A percentile compares a stretch with the other conserved stretches of the same genome.
Evolutionary conservation across 2,888 invertebrate genomes (phyloP).

Genomic region (Ellobium chinense): DNA sequence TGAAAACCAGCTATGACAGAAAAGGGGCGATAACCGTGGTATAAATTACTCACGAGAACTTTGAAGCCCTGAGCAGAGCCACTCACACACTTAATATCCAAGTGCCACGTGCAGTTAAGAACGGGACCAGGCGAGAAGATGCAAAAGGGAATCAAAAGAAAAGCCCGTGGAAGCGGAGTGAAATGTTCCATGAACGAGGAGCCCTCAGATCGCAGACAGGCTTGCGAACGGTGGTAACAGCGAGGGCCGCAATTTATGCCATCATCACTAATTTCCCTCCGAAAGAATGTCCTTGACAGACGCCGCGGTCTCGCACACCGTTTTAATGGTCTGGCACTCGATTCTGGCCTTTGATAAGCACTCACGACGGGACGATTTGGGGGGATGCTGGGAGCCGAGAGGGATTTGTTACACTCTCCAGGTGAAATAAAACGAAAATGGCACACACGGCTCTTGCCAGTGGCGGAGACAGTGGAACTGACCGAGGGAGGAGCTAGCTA

Average conservation of each 20-base stretch:
- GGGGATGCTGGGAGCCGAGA: too few species aligned
- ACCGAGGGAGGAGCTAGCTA: too few species aligned
- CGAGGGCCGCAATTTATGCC: background rate
- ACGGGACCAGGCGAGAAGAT: background rate
- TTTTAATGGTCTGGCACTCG: too few species aligned
- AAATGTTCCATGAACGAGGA: background rate
- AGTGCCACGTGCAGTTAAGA: background rate
- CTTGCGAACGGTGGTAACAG: background rate
- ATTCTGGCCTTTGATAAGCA: too few species aligned
- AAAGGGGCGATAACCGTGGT: background rate
- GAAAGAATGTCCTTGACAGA: background rate
- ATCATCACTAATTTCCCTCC: background rate
- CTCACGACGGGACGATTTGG: too few species aligned
- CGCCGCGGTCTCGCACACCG: too few species aligned
- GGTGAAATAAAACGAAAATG: too few species aligned
- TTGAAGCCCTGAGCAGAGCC: background rate
- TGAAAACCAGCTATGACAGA: too few species aligned
- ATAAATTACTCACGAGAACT: background rate
- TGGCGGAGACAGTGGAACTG: too few species aligned
- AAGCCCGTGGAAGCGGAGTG: background rate
- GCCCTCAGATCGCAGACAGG: background rate
- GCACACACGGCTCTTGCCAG: too few species aligned
- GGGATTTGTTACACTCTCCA: too few species aligned
- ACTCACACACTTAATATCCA: background rate
- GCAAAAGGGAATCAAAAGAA: background rate